These are phyloP conservation scores for Rhabdornis inornatus DNA, from an alignment of 2,113 vertebrate genomes.

Conservation along the genomic window DNA sequence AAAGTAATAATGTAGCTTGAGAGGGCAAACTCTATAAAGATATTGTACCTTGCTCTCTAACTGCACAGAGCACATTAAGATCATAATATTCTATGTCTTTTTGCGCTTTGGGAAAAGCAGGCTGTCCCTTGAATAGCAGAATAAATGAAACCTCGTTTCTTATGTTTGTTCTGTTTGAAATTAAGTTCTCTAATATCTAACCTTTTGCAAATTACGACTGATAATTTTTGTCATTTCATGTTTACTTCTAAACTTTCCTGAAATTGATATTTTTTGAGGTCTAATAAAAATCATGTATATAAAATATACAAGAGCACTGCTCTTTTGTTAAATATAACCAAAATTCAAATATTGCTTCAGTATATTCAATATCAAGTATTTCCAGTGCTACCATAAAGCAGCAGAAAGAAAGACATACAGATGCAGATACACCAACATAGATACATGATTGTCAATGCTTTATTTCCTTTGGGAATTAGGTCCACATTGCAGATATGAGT, in stretches of 20 bases:
- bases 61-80: neutral
- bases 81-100: neutral
- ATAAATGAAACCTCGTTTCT: neutral
- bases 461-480: neutral
- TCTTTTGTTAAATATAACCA: neutral
- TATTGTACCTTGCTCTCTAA: neutral
- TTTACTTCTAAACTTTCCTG: neutral
- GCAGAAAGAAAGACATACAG: neutral
- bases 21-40: neutral
- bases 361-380: neutral
- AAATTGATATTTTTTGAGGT: neutral
- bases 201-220: neutral
- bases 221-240: neutral
- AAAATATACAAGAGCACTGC: rapidly evolving
- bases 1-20: neutral
- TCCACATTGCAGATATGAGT: neutral
- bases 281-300: neutral
- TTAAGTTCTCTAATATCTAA: neutral
- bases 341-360: neutral
- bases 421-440: neutral
- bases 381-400: neutral
- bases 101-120: neutral
- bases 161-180: neutral
- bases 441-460: neutral
- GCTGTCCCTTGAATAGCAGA: neutral